A percentile compares a stretch with the other conserved stretches of the same genome.
These are phyloP conservation scores for Phoxinus dragarum DNA, from an alignment of 2,797 vertebrate genomes.

Conservation along the genomic window DNA sequence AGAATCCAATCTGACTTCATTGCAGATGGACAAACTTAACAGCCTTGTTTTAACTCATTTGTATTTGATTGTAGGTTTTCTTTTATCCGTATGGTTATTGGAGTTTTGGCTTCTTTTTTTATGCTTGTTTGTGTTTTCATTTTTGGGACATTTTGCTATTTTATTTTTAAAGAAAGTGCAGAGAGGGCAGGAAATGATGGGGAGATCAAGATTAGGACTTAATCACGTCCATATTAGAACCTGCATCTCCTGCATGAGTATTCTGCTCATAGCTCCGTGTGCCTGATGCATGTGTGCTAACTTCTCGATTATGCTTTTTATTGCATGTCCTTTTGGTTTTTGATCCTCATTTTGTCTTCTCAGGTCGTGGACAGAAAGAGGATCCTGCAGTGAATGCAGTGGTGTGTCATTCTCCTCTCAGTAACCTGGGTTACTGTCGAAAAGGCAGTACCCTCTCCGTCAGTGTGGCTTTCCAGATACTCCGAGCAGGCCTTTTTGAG, in stretches of 20 bases:
- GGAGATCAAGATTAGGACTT: background rate
- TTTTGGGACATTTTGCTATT: background rate
- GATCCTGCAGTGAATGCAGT: slow-evolving; percentile 82
- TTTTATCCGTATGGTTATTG: background rate
- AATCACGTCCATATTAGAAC: background rate
- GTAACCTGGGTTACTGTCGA: slow-evolving; percentile 88
- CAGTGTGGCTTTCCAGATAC: slow-evolving; percentile 90
- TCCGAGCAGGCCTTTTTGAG: slow-evolving; percentile 90
- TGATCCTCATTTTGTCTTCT: background rate
- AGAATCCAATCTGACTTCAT: background rate
- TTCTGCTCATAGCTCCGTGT: background rate
- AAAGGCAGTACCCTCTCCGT: slow-evolving; percentile 90
- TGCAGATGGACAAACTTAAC: background rate
- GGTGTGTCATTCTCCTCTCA: slow-evolving; percentile 91
- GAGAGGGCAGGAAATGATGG: background rate
- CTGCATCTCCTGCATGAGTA: background rate
- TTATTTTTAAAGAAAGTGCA: background rate
- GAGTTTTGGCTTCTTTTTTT: background rate
- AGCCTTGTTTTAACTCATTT: background rate
- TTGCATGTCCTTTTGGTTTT: background rate
- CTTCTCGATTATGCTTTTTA: background rate
- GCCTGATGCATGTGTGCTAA: background rate
- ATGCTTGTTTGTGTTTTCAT: background rate
- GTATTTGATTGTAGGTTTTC: background rate
- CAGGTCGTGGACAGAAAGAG: slow-evolving; percentile 84